Evolutionary conservation across 2,797 vertebrate genomes (phyloP).

Genomic region (Melanotaenia maccullochi): DNA sequence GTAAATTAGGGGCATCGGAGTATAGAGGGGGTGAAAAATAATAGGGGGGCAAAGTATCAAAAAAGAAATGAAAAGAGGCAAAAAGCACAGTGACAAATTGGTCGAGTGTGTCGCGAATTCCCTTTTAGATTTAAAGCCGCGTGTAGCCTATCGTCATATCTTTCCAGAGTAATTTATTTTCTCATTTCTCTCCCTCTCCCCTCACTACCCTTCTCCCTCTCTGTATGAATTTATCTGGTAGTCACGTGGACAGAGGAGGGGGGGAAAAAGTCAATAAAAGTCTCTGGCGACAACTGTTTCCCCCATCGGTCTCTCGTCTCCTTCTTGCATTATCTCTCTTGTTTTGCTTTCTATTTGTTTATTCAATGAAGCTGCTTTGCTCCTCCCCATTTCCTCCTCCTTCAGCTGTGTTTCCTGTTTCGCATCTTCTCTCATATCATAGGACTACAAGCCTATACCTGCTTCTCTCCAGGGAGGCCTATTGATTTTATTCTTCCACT

Average conservation of each 20-base stretch:
- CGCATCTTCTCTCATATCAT: constrained; percentile 69
- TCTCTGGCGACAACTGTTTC: constrained; percentile 87
- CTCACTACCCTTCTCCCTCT: constrained; percentile 76
- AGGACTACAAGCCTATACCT: constrained; percentile 68
- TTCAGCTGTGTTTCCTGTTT: constrained; percentile 70
- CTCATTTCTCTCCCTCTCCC: constrained; percentile 92
- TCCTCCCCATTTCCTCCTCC: constrained; percentile 73
- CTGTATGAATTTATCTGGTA: constrained; percentile 83
- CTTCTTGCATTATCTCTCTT: constrained; percentile 79
- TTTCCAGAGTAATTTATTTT: constrained; percentile 96
- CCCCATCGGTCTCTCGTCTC: constrained; percentile 82
- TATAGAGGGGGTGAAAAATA: constrained; percentile 78
- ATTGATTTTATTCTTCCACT: constrained; percentile 79
- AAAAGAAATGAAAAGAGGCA: constrained; percentile 82
- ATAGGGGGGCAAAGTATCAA: constrained; percentile 75
- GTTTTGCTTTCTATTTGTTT: constrained; percentile 82
- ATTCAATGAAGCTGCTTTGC: constrained; percentile 71
- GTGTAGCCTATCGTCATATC: constrained; percentile 89
- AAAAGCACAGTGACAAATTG: constrained; percentile 88
- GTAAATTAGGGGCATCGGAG: constrained; percentile 75
- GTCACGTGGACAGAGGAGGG: constrained; percentile 82
- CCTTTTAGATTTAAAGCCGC: constrained; percentile 88
- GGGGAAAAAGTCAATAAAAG: constrained; percentile 85
- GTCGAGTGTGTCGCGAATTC: constrained; percentile 85
- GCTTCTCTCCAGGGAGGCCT: constrained; percentile 71